Evolutionary conservation across 1,140 invertebrate genomes (phyloP).

Genomic region (Zaprionus capensis): DNA sequence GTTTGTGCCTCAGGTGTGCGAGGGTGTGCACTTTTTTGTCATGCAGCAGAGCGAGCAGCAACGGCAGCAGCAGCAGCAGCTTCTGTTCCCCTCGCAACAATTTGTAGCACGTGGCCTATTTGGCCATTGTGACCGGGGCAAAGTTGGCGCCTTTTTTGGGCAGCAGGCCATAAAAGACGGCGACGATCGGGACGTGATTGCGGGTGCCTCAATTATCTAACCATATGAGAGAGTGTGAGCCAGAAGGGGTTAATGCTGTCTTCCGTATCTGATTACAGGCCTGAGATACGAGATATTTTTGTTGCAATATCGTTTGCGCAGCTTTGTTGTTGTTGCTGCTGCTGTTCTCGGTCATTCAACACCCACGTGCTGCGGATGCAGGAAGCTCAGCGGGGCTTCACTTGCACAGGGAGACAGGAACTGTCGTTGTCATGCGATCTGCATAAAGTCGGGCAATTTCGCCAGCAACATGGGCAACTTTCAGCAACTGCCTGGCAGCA

Average conservation of each 20-base stretch:
- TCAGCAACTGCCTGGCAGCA: background rate
- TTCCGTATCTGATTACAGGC: constrained; percentile 48
- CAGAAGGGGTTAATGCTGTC: constrained; percentile 24
- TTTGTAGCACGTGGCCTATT: constrained; percentile 75
- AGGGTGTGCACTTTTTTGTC: constrained; percentile 66
- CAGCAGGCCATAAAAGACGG: constrained; percentile 48
- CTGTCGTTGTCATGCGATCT: constrained; percentile 36
- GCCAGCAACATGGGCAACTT: constrained; percentile 12
- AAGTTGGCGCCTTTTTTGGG: constrained; percentile 73
- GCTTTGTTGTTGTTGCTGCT: no score
- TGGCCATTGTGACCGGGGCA: constrained; percentile 49
- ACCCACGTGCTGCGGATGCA: constrained; percentile 54
- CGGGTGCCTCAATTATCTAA: constrained; percentile 62
- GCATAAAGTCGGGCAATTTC: constrained; percentile 44
- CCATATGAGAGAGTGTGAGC: constrained; percentile 30
- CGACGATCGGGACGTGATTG: constrained; percentile 39
- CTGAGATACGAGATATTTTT: constrained; percentile 29
- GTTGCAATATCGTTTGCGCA: constrained; percentile 34
- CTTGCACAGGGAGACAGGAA: constrained; percentile 25
- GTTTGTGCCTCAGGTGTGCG: constrained; percentile 69
- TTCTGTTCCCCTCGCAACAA: constrained; percentile 43
- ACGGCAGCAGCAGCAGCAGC: constrained; percentile 28
- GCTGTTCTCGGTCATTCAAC: constrained; percentile 47
- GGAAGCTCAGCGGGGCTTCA: constrained; percentile 41
- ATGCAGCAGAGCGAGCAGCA: constrained; percentile 33